Evolutionary conservation across 2,888 invertebrate species (phyloP), one percentile per base, ranked within the genome.

Genomic region (Adelphocoris suturalis): DNA sequence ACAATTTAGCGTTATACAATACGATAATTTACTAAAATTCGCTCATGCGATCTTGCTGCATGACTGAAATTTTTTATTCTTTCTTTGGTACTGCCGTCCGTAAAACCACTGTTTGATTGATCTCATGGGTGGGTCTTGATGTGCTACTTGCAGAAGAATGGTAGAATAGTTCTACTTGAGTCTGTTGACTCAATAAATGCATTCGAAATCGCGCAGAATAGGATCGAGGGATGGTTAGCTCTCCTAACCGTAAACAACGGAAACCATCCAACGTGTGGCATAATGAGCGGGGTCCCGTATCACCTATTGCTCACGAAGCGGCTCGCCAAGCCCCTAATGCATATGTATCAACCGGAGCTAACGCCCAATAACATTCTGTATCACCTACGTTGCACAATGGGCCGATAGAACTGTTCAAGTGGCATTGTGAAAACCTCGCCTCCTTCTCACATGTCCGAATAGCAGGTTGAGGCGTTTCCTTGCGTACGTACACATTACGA

Each of bases 331-430:
- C 80, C 78, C 46, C 89, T 89, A 89, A 89, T 89, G 81, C 89
- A 89, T 89, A 89, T 89, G 78, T 81, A 89, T 89, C 57, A 80
- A 19, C 23, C 52, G 9, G 61, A 61, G 80, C 89, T 80, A 16
- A 89, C 89, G 89, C 89, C 89, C 89, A 86, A 86, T 86, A 86
- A 86, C 86, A 86, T 75, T 86, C 86, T 86, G 86, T 86, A 86
- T 75, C 86, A 86, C 86, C 75, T 46, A 12, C 37, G 13, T 86
- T 86, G 86, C 86, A 86, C 86, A 86, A 86, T 86, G 52, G 75
- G 47, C n/a, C 68, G 86, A 86, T 86, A 68, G 86, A 86, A 86
- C 28, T 68, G 86, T 86, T 86, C 46, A n/a, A 47, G n/a, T 47
- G 68, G 37, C 57, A 37, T 55, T 55, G 86, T 86, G 86, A 86